Evolutionary conservation across 1,140 invertebrate genomes (phyloP).

Genomic region (Drosophila tristis): DNA sequence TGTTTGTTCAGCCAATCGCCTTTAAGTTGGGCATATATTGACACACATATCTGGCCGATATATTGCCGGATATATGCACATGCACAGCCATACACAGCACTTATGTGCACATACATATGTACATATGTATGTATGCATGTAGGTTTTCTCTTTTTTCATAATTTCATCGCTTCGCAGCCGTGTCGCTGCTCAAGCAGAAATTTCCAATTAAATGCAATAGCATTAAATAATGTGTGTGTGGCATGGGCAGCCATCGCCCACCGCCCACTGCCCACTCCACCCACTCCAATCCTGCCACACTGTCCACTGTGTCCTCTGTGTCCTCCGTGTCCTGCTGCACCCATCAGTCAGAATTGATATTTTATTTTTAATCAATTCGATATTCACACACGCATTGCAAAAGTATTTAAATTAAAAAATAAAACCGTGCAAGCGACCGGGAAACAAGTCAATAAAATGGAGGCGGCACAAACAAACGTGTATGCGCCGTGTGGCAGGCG

Average conservation of each 20-base stretch:
- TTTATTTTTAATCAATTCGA: slow-evolving; percentile 62
- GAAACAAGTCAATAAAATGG: slow-evolving; percentile 48
- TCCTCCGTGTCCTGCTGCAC: background rate
- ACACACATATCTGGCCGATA: slow-evolving; percentile 28
- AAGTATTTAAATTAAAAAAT: slow-evolving; percentile 48
- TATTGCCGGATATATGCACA: slow-evolving; percentile 16
- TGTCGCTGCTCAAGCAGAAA: slow-evolving; percentile 53
- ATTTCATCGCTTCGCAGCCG: slow-evolving; percentile 54
- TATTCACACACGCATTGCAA: slow-evolving; percentile 35
- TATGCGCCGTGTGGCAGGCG: no score
- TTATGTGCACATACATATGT: background rate
- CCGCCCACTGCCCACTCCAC: no score
- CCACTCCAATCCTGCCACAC: background rate
- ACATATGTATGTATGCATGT: slow-evolving; percentile 28
- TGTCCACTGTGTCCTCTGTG: background rate
- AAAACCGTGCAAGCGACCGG: slow-evolving; percentile 10
- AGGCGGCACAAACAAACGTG: slow-evolving; percentile 21
- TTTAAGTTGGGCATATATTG: slow-evolving; percentile 56
- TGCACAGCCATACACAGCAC: no score
- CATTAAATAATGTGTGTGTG: slow-evolving; percentile 57
- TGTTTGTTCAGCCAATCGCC: slow-evolving; percentile 32
- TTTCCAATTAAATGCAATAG: slow-evolving; percentile 71
- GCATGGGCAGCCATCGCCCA: no score
- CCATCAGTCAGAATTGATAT: slow-evolving; percentile 5
- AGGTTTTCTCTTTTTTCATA: slow-evolving; percentile 67